A percentile compares a stretch with the other conserved stretches of the same genome.
phyloP scores from a whole-genome alignment of 2,888 invertebrate genomes.

The Agrilus biguttatus region DNA sequence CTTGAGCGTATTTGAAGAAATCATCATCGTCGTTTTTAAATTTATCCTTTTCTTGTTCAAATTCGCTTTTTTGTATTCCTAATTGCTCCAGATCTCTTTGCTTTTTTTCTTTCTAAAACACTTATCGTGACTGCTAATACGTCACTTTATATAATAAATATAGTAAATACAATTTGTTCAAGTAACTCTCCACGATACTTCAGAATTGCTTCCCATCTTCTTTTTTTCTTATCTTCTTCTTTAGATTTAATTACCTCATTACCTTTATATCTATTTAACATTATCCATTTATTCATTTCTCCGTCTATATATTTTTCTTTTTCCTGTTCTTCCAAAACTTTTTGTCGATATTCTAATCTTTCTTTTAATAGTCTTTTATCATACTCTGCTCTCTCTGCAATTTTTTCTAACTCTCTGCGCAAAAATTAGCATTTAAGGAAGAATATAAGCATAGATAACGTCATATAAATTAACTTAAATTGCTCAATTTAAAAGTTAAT shows the following conservation, averaged over 20 bases:
- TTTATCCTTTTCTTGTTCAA: conserved; percentile 27
- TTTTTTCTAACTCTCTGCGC: conserved; percentile 28
- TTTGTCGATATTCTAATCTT: conserved; percentile 16
- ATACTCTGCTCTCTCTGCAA: conserved; percentile 22
- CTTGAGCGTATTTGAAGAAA: conserved; percentile 36
- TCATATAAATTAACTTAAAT: too few species aligned
- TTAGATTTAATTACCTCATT: conserved; percentile 34
- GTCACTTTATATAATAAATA: neutral
- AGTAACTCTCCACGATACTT: conserved; percentile 34
- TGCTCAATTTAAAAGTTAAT: too few species aligned
- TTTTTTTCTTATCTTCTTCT: conserved; percentile 27
- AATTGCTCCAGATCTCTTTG: conserved; percentile 5
- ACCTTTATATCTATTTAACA: conserved; percentile 43
- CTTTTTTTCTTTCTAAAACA: conserved; percentile 4
- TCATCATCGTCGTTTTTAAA: conserved; percentile 35
- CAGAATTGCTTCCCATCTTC: conserved; percentile 30
- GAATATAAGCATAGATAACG: neutral
- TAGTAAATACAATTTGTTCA: conserved; percentile 31
- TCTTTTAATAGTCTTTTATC: conserved; percentile 19
- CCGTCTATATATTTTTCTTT: conserved; percentile 28
- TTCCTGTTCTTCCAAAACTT: conserved; percentile 23
- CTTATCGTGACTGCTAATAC: too few species aligned
- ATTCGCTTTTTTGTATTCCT: conserved; percentile 19
- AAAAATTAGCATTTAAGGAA: neutral
- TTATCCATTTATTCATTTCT: conserved; percentile 37